Evolutionary conservation across 1,140 invertebrate genomes (phyloP), one percentile per base, ranked within the genome.

Genomic region (Drosophila parvula): DNA sequence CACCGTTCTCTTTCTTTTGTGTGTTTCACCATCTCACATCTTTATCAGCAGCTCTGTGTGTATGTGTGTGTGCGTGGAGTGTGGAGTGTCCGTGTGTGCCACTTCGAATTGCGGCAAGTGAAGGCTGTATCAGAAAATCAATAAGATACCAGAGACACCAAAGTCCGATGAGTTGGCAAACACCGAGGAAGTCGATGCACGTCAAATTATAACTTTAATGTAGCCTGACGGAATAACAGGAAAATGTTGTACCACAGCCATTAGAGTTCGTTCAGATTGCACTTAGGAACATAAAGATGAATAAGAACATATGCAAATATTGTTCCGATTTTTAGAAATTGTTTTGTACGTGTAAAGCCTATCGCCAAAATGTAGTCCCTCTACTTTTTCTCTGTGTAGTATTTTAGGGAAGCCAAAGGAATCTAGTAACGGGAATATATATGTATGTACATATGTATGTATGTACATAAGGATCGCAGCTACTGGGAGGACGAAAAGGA

Each of bases 41-140:
- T 41, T 41, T n/a, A 16, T n/a, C 40, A 16, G 5, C 50, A n/a
- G 28, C 22, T 5, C 18, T 45, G 30, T 30, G 30, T 18, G 38
- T 47, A 32, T 41, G 41, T 27, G n/a, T n/a, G n/a, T n/a, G n/a
- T n/a, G n/a, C n/a, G n/a, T n/a, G n/a, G n/a, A n/a, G n/a, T n/a
- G 69, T 18, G 56, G 34, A 60, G 30, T 61, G 36, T 59, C 34
- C 44, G 30, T 50, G 51, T 30, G 58, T 47, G 48, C 22, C 70
- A 75, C 65, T 71, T 71, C 43, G 58, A 71, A 41, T 36, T 74
- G 78, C 81, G 79, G 70, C 74, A 81, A 86, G 82, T 75, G 75
- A 63, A 59, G 78, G 67, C 81, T 68, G 76, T 69, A 77, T 38
- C 74, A 85, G 79, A 85, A 85, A 85, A 85, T 85, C 82, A 85